Conservation (phyloP, 30 jellyfish, hydroid and myxozoan genomes). For the Rhopilema esculentum region DNA sequence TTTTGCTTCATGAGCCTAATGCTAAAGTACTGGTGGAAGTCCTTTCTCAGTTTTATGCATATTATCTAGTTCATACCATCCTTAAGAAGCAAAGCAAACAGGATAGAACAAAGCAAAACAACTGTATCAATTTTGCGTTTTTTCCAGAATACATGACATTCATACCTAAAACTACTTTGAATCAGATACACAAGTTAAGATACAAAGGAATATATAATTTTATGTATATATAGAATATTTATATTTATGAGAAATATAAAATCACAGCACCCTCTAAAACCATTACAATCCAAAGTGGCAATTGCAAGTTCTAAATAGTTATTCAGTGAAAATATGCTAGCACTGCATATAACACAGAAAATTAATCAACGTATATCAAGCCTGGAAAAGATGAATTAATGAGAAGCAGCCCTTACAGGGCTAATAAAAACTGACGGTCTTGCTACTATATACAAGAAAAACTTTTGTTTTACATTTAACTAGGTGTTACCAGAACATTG, state of each 20-base stretch:
- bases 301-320: slow-evolving; percentile 2
- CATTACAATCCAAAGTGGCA: not conserved
- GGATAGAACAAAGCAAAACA: not conserved
- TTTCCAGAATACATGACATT: not conserved
- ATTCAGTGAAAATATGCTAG: not conserved
- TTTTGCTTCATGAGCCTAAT: too few species aligned
- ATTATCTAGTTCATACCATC: too few species aligned
- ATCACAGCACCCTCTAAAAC: slow-evolving; percentile 36
- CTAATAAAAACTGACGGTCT: not conserved
- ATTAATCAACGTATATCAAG: not conserved
- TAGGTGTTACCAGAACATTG: not conserved
- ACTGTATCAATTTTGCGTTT: not conserved
- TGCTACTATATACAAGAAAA: not conserved
- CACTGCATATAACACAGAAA: not conserved
- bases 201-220: slow-evolving; percentile 15
- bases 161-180: slow-evolving; percentile 14
- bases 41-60: too few species aligned
- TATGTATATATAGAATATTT: slow-evolving; percentile 7
- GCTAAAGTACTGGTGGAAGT: too few species aligned
- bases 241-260: slow-evolving; percentile 12
- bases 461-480: too few species aligned
- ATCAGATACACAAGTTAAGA: slow-evolving; percentile 25
- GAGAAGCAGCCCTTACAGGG: not conserved
- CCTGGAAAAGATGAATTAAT: not conserved
- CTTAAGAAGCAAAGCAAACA: not conserved